Evolutionary conservation across 1,140 invertebrate species (phyloP), one percentile per base, ranked within the genome.

Genomic region (Ridgeia piscesae): DNA sequence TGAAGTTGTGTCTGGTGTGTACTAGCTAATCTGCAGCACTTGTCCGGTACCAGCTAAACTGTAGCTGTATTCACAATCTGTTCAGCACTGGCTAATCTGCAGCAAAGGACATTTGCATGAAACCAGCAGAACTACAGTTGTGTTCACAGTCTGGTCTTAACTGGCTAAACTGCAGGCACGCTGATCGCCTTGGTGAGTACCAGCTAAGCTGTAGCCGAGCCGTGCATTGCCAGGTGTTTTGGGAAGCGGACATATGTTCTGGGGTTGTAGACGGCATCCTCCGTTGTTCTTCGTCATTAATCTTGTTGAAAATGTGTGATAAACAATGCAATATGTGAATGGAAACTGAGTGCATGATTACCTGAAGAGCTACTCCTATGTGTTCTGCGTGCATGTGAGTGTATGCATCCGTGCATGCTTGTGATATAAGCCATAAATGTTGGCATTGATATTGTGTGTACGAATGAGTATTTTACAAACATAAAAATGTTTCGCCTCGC

Each of bases 321-420:
- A 77, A 77, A 77, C 58, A 77, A 77, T 77, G 58, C 58, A 77
- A 77, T 77, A 77, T 77, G 58, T 77, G 58, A 77, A 77, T 77
- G 58, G 58, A 77, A 27, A 77, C 27, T 31, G 58, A 77, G 58
- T 77, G 58, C 58, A 21, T 77, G 58, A 31, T 77, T 77, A 31
- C 11, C 58, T 77, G 58, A 77, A 77, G 58, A 27, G 58, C 58
- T 77, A 77, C 58, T 77, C 58, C 58, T 77, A 2, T 8, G 58
- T 77, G 58, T 77, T n/a, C 48, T 50, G 58, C 17, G 6, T 77
- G 58, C 58, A 21, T 77, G 58, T 42, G 4, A 9, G 58, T 77
- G 58, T 77, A 21, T 77, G 58, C 27, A 77, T 77, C 4, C 58
- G 27, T 77, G 58, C 58, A 77, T 77, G 58, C 58, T 77, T 77